Percentiles rank a stretch among this genome's conserved stretches.
These are phyloP conservation scores for Eristalis pertinax DNA, from an alignment of 2,888 invertebrate species.

Conservation along the genomic window DNA sequence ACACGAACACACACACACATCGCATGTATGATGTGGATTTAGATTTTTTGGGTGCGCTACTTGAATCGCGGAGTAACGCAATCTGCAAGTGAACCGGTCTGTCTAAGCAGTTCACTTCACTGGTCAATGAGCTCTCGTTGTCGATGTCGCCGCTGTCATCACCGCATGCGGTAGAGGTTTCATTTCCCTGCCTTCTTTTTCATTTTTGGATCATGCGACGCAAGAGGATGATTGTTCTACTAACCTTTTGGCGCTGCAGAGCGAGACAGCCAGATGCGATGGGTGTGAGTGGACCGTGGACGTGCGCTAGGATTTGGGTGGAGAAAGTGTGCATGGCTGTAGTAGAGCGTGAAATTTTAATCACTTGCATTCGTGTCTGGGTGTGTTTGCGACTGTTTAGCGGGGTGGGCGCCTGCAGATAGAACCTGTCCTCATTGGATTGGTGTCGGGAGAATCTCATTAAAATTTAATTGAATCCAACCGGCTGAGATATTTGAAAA, in stretches of 20 bases:
- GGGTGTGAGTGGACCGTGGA: neutral
- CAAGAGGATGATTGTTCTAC: constrained; percentile 28
- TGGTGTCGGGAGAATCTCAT: constrained; percentile 53
- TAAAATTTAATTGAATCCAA: constrained; percentile 58
- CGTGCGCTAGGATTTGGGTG: neutral
- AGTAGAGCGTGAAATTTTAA: constrained; percentile 56
- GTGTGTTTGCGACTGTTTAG: constrained; percentile 3
- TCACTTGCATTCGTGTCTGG: constrained; percentile 38
- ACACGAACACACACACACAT: too few relatives aligned
- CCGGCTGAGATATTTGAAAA: constrained; percentile 37
- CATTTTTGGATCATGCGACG: neutral
- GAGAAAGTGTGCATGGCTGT: constrained; percentile 44
- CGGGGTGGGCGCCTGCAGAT: neutral
- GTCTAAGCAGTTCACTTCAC: constrained; percentile 19
- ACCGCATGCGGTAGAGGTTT: constrained; percentile 6
- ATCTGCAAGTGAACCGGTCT: constrained; percentile 30
- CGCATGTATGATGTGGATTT: constrained; percentile 15
- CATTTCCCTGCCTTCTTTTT: neutral
- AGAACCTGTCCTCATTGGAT: neutral
- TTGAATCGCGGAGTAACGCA: constrained; percentile 10
- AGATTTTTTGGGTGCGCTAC: constrained; percentile 37
- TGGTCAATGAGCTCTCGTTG: constrained; percentile 29
- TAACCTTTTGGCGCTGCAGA: constrained; percentile 51
- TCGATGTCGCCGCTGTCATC: constrained; percentile 7
- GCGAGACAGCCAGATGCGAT: neutral